A percentile compares a stretch with the other conserved stretches of the same genome.
These are phyloP conservation scores for Oxyscelio sp. DNA, from an alignment of 2,888 invertebrate species.

Conservation along the genomic window DNA sequence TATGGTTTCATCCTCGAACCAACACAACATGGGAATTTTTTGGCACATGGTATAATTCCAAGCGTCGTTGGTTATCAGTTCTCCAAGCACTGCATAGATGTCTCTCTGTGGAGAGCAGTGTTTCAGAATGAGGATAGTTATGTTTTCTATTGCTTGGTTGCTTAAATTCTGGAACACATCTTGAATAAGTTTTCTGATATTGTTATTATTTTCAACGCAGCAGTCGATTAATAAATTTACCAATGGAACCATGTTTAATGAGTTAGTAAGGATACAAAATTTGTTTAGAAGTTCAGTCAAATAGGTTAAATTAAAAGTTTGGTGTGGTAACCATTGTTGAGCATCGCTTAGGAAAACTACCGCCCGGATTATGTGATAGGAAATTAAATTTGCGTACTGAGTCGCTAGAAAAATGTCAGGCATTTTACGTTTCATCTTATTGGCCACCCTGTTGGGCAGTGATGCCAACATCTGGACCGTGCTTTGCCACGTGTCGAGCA, in stretches of 20 bases:
- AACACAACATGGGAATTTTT: constrained; percentile 90
- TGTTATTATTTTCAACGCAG: constrained; percentile 78
- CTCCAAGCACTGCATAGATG: constrained; percentile 89
- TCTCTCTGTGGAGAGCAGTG: constrained; percentile 80
- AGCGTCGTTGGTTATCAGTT: constrained; percentile 81
- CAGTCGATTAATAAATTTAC: constrained; percentile 87
- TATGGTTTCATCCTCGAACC: constrained; percentile 89
- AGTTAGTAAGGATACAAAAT: constrained; percentile 90
- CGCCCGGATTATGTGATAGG: constrained; percentile 90
- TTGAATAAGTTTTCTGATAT: constrained; percentile 85
- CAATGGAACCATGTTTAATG: constrained; percentile 89
- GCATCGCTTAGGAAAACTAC: constrained; percentile 90
- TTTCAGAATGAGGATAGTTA: constrained; percentile 90
- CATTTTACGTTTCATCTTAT: constrained; percentile 90
- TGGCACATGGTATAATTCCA: constrained; percentile 92
- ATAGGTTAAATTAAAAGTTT: constrained; percentile 88
- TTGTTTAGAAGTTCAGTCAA: constrained; percentile 91
- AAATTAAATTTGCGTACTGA: constrained; percentile 90
- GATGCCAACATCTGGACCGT: constrained; percentile 91
- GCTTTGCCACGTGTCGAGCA: constrained; percentile 88
- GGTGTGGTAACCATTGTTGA: constrained; percentile 84
- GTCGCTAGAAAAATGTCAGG: constrained; percentile 90
- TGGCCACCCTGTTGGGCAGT: constrained; percentile 92
- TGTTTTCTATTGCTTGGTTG: constrained; percentile 90
- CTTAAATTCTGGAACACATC: constrained; percentile 90